Evolutionary conservation across 2,113 vertebrate species (phyloP).

Genomic region (Silurus asotus): DNA sequence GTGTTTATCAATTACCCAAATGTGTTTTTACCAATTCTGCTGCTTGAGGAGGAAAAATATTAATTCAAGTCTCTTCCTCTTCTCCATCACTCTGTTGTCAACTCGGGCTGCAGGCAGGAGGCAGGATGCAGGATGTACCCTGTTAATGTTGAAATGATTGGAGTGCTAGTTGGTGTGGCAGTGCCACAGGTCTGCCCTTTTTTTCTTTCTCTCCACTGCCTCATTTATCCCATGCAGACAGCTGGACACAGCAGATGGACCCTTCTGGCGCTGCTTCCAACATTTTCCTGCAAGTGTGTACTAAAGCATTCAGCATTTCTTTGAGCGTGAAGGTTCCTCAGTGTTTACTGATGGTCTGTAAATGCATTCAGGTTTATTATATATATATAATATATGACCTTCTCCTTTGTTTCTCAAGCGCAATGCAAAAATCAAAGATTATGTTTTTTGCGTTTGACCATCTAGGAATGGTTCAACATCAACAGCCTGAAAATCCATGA

Average conservation of each 20-base stretch:
- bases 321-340: not conserved
- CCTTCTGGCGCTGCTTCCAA: constrained; percentile 40
- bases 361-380: not conserved
- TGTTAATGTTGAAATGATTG: constrained; percentile 22
- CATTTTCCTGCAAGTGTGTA: constrained; percentile 11
- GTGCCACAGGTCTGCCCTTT: constrained; percentile 31
- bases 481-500: too few relatives aligned
- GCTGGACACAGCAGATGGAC: constrained; percentile 42
- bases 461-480: too few relatives aligned
- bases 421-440: too few relatives aligned
- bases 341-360: not conserved
- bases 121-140: not conserved
- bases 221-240: constrained; percentile 44
- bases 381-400: too few relatives aligned
- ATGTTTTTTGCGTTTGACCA: too few relatives aligned
- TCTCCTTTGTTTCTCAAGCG: too few relatives aligned
- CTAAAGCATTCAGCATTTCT: not conserved
- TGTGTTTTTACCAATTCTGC: not conserved
- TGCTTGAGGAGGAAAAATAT: not conserved
- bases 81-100: not conserved
- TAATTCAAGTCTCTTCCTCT: not conserved
- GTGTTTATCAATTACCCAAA: not conserved
- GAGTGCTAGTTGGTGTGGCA: constrained; percentile 4
- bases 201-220: constrained; percentile 14
- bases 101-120: not conserved